Percentiles rank a stretch among this genome's conserved stretches.
These are phyloP conservation scores for Sorex araneus DNA, from an alignment of 2,113 vertebrate species.

Conservation along the genomic window DNA sequence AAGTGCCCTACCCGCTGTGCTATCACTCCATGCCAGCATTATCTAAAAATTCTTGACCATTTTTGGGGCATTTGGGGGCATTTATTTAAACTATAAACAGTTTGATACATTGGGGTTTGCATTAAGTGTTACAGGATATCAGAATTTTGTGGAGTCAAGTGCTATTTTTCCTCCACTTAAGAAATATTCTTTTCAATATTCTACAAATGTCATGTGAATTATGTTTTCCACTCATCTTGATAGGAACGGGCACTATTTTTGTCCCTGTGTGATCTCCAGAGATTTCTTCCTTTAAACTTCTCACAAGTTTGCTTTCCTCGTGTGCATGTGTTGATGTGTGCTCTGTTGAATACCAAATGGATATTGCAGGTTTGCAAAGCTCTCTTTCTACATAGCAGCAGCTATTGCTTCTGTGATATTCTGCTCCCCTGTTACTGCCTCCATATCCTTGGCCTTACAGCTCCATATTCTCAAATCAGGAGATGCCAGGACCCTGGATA, in stretches of 20 bases:
- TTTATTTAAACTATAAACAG: not conserved
- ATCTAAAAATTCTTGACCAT: no score
- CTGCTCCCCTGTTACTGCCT: not conserved
- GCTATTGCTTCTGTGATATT: constrained; percentile 29
- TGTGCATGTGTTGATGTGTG: not conserved
- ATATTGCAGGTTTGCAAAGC: not conserved
- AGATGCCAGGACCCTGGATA: not conserved
- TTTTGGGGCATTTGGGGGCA: no score
- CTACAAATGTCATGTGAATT: constrained; percentile 16
- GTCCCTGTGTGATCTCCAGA: not conserved
- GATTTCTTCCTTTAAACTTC: constrained; percentile 48
- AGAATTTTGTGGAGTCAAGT: not conserved
- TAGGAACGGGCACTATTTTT: constrained; percentile 23
- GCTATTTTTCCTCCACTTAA: not conserved
- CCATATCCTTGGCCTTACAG: not conserved
- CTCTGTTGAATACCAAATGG: not conserved
- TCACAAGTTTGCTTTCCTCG: not conserved
- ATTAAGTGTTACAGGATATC: not conserved
- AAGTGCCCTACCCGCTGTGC: no score
- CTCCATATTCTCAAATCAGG: not conserved
- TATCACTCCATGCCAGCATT: no score
- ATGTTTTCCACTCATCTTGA: constrained; percentile 19
- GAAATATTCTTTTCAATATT: not conserved
- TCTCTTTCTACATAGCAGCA: not conserved
- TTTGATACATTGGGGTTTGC: constrained; percentile 19